Conservation (phyloP, 2,888 invertebrate genomes). For the Drosophila formosana region DNA sequence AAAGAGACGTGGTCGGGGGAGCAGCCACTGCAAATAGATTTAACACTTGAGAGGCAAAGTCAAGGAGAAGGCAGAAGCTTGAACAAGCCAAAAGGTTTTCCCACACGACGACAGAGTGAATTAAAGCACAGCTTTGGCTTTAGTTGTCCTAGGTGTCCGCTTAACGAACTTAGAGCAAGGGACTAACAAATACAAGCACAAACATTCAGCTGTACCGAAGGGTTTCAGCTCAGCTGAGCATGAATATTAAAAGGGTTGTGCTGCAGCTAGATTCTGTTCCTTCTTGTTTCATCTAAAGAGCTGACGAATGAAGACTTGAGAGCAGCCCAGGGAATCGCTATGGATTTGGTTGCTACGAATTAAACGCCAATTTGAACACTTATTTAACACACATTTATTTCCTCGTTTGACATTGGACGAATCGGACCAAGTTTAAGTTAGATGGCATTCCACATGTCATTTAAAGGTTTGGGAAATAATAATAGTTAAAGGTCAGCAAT, state of each 20-base stretch:
- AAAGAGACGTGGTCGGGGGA: not conserved
- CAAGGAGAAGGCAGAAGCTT: conserved; percentile 27
- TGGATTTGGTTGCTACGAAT: conserved; percentile 5
- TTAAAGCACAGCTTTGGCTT: conserved; percentile 10
- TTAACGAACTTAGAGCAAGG: conserved; percentile 49
- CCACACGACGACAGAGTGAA: conserved; percentile 14
- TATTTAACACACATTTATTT: not conserved
- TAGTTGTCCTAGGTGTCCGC: conserved; percentile 36
- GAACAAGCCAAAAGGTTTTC: conserved; percentile 25
- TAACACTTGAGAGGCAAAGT: conserved; percentile 54
- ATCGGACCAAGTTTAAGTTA: conserved; percentile 11
- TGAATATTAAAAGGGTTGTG: conserved; percentile 52
- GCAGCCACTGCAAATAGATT: conserved; percentile 64
- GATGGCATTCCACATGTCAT: not conserved
- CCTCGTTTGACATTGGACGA: not conserved
- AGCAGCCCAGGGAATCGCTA: not conserved
- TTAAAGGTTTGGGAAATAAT: not conserved
- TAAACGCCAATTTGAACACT: not conserved
- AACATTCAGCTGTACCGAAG: conserved; percentile 9
- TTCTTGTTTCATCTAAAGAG: conserved; percentile 7
- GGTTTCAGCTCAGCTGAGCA: conserved; percentile 52
- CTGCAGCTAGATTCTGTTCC: not conserved
- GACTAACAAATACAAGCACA: conserved; percentile 30
- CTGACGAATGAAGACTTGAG: not conserved
- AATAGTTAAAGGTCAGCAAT: conserved; percentile 13